Base-by-base conservation (phyloP, 1,140 invertebrate genomes). In the Lysiphlebus fabarum region DNA sequence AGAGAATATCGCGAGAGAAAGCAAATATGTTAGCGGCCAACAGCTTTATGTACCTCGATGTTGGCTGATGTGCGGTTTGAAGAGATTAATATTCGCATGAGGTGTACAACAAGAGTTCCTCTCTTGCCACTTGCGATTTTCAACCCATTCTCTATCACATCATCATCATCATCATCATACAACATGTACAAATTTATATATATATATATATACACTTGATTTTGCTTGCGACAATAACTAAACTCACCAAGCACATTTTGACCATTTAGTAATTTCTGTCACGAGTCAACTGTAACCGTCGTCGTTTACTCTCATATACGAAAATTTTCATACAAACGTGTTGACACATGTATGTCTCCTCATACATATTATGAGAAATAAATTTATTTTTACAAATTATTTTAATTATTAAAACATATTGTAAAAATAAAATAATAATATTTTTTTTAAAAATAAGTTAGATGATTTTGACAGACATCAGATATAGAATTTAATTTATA, bases 221-320 rank as follows among this genome's bases (percentile, higher is more conserved):
- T 26, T 26, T 26, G 17, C 17, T 51, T 17, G 17, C 51, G 44
- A 60, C 58, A 56, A 62, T 60, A 64, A 58, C 65, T 59, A 57
- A 44, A 40, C 62, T 59, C 63, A 58, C 57, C 45, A 53, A 54
- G 14, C 26, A 7, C 56, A 49, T 53, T 26, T 53, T 64, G 59
- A 68, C 65, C 68, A 68, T 70, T 75, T 75, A 71, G 69, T 67
- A 71, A 79, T 79, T 79, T 79, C 77, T 77, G 77, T 79, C 77
- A 79, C 77, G 77, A 79, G 73, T 72, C 71, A 65, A 65, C 64
- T 63, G 70, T 67, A 38, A 26, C 36, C 56, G 37, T 41, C 57
- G 41, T 43, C 61, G 55, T 62, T 62, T 51, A 55, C 62, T 59
- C 53, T 63, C 58, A 2, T 4, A 26, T 26, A 26, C 17, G 17